These are phyloP conservation scores for Notothenia coriiceps DNA, from an alignment of 2,113 vertebrate genomes.

Conservation along the genomic window DNA sequence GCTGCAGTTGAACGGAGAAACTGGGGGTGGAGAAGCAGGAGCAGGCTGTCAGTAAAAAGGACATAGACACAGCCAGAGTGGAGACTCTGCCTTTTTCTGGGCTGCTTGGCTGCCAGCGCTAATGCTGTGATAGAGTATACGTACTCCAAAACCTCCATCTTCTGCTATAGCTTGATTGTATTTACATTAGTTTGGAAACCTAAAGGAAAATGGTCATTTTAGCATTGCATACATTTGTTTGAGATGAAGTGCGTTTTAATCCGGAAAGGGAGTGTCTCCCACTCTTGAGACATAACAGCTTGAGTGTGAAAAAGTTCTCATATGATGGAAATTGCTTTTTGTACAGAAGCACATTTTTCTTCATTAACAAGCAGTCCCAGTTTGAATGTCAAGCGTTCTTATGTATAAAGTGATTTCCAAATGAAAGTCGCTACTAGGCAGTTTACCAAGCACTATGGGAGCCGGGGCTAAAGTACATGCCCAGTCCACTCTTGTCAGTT, in stretches of 20 bases:
- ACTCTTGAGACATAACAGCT: not conserved
- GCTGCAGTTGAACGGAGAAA: slow-evolving; percentile 53
- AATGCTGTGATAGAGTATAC: slow-evolving; percentile 25
- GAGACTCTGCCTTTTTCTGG: slow-evolving; percentile 36
- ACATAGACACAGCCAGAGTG: slow-evolving; percentile 42
- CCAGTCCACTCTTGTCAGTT: slow-evolving; percentile 14
- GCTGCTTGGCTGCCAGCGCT: slow-evolving; percentile 20
- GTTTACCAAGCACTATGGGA: not conserved
- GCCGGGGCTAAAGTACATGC: not conserved
- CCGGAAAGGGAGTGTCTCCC: not conserved
- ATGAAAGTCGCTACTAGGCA: not conserved
- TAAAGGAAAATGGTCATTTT: not conserved
- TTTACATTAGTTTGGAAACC: not conserved
- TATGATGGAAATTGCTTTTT: not conserved
- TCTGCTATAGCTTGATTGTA: not conserved
- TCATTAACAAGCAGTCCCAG: not conserved
- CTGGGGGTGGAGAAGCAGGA: slow-evolving; percentile 58
- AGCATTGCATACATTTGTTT: not conserved
- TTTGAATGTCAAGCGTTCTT: not conserved
- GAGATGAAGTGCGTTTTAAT: not conserved
- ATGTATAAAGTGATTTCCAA: not conserved
- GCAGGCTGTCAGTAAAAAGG: slow-evolving; percentile 48
- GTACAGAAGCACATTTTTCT: not conserved
- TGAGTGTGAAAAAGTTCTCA: not conserved
- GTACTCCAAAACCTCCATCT: slow-evolving; percentile 6